Evolutionary conservation across 2,888 invertebrate species (phyloP), one percentile per base, ranked within the genome.

Genomic region (Chymomyza caudatula): DNA sequence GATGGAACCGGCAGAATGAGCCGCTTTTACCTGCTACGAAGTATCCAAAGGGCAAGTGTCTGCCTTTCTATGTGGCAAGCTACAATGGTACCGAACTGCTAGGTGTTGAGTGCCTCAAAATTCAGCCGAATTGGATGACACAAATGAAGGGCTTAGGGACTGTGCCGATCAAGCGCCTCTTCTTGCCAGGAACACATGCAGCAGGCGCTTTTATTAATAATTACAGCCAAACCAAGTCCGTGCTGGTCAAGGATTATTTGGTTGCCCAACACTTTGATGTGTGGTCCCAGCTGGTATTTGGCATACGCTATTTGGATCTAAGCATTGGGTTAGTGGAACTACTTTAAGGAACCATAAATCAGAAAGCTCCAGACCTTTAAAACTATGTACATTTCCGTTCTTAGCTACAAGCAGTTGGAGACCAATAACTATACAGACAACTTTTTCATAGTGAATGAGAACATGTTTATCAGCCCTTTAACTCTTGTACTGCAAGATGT

Each of bases 81-180:
- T 92, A 92, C 52, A 93, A 92, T 56, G 92, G 92, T 73, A 91
- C 91, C 19, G 92, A 94, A 67, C 89, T 93, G 29, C 92, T 94
- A 51, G 92, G 92, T 59, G 84, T 90, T 0, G 93, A 94, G 77
- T 96, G 96, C 85, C 90, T 97, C 22, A 94, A 94, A 87, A 95
- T 96, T 69, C 94, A 95, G 87, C 96, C 96, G 0, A 95, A 94
- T 22, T 97, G 97, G 96, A 96, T 96, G 96, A 92, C 93, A 80
- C 94, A 95, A 55, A 77, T 82, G 29, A 75, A 75, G 60, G 81
- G 88, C 59, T 77, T 89, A 1, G 72, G 67, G 2, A 72, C 70
- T 29, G 73, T 90, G 71, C 87, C 88, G 4, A 67, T 90, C 0
- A 90, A 88, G 67, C 73, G 78, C 43, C 77, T 90, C 25, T 90